Evolutionary conservation across 2,888 invertebrate species (phyloP).

Genomic region (Octodonta nipae): DNA sequence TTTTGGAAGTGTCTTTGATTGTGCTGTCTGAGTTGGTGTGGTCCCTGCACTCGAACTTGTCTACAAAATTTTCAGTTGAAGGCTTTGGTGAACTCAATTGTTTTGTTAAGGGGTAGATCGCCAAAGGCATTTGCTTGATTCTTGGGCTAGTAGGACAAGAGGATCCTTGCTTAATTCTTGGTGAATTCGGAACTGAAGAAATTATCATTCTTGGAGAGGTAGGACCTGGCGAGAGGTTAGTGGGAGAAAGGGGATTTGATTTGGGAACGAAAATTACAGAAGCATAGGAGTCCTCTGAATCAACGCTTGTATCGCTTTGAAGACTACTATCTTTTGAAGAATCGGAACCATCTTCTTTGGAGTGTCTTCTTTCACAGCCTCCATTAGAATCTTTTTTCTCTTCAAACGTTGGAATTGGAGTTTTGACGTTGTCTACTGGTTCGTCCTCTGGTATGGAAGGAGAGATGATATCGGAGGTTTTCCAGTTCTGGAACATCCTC

Average conservation of each 20-base stretch:
- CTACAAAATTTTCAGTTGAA: constrained; percentile 21
- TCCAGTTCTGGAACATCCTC: constrained; percentile 73
- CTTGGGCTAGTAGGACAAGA: constrained; percentile 49
- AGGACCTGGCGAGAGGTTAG: constrained; percentile 45
- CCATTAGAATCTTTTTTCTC: constrained; percentile 20
- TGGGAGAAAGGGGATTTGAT: constrained; percentile 55
- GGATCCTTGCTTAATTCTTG: neutral
- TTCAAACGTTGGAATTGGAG: constrained; percentile 24
- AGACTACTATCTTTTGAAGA: constrained; percentile 57
- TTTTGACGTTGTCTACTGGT: constrained; percentile 17
- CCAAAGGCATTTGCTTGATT: constrained; percentile 36
- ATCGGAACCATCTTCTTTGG: constrained; percentile 60
- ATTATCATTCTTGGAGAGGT: constrained; percentile 50
- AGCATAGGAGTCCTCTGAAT: constrained; percentile 86
- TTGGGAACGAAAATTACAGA: constrained; percentile 85
- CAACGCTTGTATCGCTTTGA: constrained; percentile 86
- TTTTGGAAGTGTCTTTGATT: constrained; percentile 14
- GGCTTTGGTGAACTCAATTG: constrained; percentile 47
- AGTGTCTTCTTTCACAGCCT: constrained; percentile 53
- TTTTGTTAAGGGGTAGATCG: constrained; percentile 43
- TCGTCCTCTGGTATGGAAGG: constrained; percentile 31
- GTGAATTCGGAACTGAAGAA: constrained; percentile 29
- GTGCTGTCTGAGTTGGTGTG: constrained; percentile 19
- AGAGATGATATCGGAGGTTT: constrained; percentile 41
- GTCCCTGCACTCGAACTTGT: constrained; percentile 23